Percentiles rank a stretch among this genome's conserved stretches.
phyloP scores from a whole-genome alignment of 2,888 invertebrate species.

The Eumacrocentrus americanus region DNA sequence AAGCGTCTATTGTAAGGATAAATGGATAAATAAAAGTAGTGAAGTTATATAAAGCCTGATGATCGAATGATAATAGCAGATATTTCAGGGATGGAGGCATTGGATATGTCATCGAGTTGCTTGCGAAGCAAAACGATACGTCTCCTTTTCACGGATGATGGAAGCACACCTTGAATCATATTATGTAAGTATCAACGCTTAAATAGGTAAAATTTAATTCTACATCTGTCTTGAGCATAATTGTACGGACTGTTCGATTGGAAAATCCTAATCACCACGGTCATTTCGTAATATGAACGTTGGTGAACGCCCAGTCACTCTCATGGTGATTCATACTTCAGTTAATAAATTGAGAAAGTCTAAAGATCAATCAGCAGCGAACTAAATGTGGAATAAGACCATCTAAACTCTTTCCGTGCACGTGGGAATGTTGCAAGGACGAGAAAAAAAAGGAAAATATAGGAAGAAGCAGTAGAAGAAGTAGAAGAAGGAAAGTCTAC shows the following conservation, averaged over 20 bases:
- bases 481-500: background rate
- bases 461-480: too few relatives aligned
- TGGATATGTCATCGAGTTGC: slow-evolving; percentile 10
- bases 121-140: background rate
- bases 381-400: too few relatives aligned
- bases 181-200: background rate
- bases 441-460: too few relatives aligned
- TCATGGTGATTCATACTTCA: too few relatives aligned
- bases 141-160: background rate
- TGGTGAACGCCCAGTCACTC: too few relatives aligned
- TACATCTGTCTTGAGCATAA: background rate
- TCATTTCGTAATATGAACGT: background rate
- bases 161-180: background rate
- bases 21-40: background rate
- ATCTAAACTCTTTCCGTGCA: too few relatives aligned
- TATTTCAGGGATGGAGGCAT: slow-evolving; percentile 17
- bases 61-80: slow-evolving; percentile 12
- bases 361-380: too few relatives aligned
- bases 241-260: background rate
- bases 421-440: too few relatives aligned
- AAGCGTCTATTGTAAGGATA: too few relatives aligned
- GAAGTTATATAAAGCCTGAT: background rate
- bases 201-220: too few relatives aligned
- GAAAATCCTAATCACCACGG: background rate
- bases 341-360: too few relatives aligned